Evolutionary conservation across 1,140 invertebrate genomes (phyloP), one percentile per base, ranked within the genome.

Genomic region (Sinonovacula constricta): DNA sequence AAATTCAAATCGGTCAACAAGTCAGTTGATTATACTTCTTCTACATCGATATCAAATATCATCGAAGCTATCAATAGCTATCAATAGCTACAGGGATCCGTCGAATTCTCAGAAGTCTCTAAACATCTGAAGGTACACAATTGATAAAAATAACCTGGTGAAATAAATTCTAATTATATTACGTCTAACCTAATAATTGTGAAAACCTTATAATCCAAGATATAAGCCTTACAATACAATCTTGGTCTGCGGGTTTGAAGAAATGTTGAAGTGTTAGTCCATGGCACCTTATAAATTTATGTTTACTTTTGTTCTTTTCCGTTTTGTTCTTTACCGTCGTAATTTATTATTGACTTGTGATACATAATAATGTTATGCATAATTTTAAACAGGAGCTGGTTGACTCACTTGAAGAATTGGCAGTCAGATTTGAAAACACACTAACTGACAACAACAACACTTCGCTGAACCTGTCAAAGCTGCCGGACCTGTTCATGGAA

Each of bases 21-120:
- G 39, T 10, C 39, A 7, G n/a, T n/a, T n/a, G 39, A 18, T 45
- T 45, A 45, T 18, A 45, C 39, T 18, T 45, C 39, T 18, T 45
- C 39, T 10, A 45, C 39, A 45, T 45, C 39, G 7, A 18, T 45
- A 45, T 10, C 39, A 45, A 45, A 45, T 45, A 45, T 45, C 7
- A 18, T 45, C 18, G 39, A 45, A 45, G 18, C 39, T 18, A 45
- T 45, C 36, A 34, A 36, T 39, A 36, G 57, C 56, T 45, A 56
- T 30, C 26, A 71, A 22, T 59, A 71, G 24, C 33, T 71, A 10
- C 68, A 59, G 24, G 68, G 68, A 18, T 31, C 31, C 14, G 68
- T 71, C 7, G 18, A 71, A 30, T 71, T 71, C 31, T 39, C 68
- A 10, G 31, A 34, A 36, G 68, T 60, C 18, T 39, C 34, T 53